Evolutionary conservation across 2,888 invertebrate genomes (phyloP), one percentile per base, ranked within the genome.

Genomic region (Gasteruption jaculator): DNA sequence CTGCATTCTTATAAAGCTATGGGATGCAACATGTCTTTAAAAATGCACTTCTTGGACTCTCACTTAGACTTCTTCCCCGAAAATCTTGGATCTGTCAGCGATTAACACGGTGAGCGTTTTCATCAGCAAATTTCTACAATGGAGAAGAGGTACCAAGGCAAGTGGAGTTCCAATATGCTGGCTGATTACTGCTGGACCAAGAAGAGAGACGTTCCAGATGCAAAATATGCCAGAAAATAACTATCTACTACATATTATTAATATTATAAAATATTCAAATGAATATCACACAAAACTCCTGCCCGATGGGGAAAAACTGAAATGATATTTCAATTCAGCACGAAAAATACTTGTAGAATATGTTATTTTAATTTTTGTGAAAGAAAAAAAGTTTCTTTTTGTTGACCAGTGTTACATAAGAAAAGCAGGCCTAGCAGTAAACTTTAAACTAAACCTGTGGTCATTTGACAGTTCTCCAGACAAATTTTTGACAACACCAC

Each of bases 1-100:
- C 32, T 60, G 34, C 32, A 12, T 14, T 24, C 20, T 21, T 36
- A 55, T 22, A 18, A 20, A 20, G n/a, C 14, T 5, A 12, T 27
- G 20, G 26, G 38, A 4, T 29, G 26, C 19, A 15, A 8, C 15
- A 15, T 29, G 26, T 12, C 10, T 10, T 11, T 18, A 4, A 26
- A 25, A 38, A 14, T 37, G 5, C 37, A 37, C 14, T 37, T 37
- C 18, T 26, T 37, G 7, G 16, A 26, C 15, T 37, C 26, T 4
- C 37, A 37, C 27, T 12, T 32, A 5, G 5, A 32, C 4, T 6
- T 15, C 32, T 32, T 32, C 15, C 32, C 32, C 6, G 32, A 38
- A 18, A 38, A 38, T 18, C 16, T 38, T 8, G 29, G 29, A 3
- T 6, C 12, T 21, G 26, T 27, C 5, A 38, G 27, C 12, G 29